Conservation (phyloP, 2,888 invertebrate genomes). For the Taphrorychus bicolor region DNA sequence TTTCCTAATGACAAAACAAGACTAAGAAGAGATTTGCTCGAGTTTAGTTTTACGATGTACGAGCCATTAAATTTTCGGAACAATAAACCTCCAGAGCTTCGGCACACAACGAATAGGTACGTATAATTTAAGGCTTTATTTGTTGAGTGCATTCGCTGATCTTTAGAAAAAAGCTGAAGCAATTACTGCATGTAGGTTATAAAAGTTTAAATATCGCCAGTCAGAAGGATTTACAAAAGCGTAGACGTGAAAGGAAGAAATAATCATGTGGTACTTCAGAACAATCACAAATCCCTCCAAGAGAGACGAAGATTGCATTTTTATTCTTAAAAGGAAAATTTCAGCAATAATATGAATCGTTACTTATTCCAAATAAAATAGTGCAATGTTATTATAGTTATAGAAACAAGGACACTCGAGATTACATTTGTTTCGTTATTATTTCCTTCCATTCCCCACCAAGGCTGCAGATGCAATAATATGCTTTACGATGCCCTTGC, state of each 20-base stretch:
- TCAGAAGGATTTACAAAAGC: not conserved
- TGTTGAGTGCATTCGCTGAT: not conserved
- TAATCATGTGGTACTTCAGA: too few relatives aligned
- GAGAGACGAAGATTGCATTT: not conserved
- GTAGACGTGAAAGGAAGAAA: too few relatives aligned
- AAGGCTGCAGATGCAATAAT: constrained; percentile 34
- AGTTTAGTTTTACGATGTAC: constrained; percentile 38
- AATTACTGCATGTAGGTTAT: not conserved
- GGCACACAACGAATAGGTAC: constrained; percentile 22
- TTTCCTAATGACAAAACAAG: constrained; percentile 40
- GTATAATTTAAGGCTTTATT: constrained; percentile 7
- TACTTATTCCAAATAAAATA: not conserved
- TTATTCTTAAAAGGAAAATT: not conserved
- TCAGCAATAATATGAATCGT: not conserved
- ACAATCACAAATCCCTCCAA: too few relatives aligned
- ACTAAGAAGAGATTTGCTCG: constrained; percentile 36
- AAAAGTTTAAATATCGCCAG: not conserved
- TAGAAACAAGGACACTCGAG: constrained; percentile 27
- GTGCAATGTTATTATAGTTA: not conserved
- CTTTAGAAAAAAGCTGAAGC: not conserved
- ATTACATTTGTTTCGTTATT: constrained; percentile 29
- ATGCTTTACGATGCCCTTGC: constrained; percentile 39
- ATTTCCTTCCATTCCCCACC: constrained; percentile 29
- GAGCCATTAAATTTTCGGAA: constrained; percentile 39
- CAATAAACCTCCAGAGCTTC: constrained; percentile 37